These are phyloP conservation scores for Hypomecis atomaria DNA, from an alignment of 2,888 invertebrate species.

Conservation along the genomic window DNA sequence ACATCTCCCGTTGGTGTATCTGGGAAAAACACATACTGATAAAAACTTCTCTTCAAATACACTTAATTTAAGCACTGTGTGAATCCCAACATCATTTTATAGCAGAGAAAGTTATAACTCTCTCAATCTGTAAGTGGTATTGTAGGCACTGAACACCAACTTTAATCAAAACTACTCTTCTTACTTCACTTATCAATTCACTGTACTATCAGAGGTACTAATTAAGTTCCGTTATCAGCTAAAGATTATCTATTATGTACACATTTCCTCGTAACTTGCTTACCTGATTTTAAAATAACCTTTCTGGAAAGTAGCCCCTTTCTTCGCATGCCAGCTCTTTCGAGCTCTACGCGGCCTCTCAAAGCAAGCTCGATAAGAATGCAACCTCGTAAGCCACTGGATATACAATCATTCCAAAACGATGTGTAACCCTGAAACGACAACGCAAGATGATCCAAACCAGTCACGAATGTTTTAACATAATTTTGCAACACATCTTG, in stretches of 20 bases:
- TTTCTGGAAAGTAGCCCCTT: constrained; percentile 95
- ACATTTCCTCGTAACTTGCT: constrained; percentile 34
- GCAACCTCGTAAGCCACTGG: constrained; percentile 98
- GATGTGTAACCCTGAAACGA: constrained; percentile 96
- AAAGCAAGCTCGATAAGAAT: constrained; percentile 98
- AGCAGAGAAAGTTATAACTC: constrained; percentile 1
- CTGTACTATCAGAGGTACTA: constrained; percentile 19
- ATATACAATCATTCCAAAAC: constrained; percentile 99
- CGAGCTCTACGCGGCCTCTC: constrained; percentile 97
- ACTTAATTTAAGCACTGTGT: background rate
- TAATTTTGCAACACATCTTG: constrained; percentile 34
- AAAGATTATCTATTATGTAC: constrained; percentile 16
- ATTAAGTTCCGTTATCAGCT: constrained; percentile 20
- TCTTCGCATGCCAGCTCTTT: constrained; percentile 98
- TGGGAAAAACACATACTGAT: constrained; percentile 75
- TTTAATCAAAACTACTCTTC: background rate
- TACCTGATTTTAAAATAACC: constrained; percentile 83
- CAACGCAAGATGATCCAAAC: constrained; percentile 47
- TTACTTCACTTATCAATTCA: constrained; percentile 14
- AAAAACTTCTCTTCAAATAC: background rate
- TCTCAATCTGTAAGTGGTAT: background rate
- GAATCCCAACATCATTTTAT: background rate
- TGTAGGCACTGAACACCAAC: background rate
- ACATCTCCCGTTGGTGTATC: constrained; percentile 99
- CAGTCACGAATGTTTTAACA: constrained; percentile 47